These are phyloP conservation scores for Macroglossus sobrinus DNA, from an alignment of 2,113 vertebrate species.

Conservation along the genomic window DNA sequence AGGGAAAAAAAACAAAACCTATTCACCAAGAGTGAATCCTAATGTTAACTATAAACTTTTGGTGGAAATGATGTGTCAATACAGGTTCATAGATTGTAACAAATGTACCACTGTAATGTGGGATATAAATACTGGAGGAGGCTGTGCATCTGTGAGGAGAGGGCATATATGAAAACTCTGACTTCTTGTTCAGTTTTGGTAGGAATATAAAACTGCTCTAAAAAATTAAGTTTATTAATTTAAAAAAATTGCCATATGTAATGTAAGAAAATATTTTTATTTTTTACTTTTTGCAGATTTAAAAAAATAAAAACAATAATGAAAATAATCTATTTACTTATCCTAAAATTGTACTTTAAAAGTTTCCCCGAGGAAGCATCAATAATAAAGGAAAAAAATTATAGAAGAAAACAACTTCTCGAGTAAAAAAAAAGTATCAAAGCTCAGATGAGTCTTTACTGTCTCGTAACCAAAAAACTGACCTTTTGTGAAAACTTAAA, in stretches of 20 bases:
- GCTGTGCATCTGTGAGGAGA: neutral
- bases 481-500: neutral
- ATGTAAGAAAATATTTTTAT: neutral
- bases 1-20: neutral
- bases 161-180: neutral
- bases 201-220: neutral
- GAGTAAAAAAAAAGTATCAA: neutral
- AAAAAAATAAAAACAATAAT: constrained; percentile 13
- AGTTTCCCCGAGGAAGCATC: neutral
- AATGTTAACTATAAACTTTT: neutral
- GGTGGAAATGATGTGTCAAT: neutral
- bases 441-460: neutral
- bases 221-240: neutral
- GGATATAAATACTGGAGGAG: neutral
- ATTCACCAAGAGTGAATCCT: neutral
- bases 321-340: constrained; percentile 10
- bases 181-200: neutral
- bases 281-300: neutral
- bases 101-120: neutral
- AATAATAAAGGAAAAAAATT: constrained; percentile 1
- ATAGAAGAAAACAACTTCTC: neutral
- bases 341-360: neutral
- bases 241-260: neutral
- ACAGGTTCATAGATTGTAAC: neutral
- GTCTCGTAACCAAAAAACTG: neutral